Evolutionary conservation across 1,140 invertebrate genomes (phyloP).

Genomic region (Drosophila azteca): DNA sequence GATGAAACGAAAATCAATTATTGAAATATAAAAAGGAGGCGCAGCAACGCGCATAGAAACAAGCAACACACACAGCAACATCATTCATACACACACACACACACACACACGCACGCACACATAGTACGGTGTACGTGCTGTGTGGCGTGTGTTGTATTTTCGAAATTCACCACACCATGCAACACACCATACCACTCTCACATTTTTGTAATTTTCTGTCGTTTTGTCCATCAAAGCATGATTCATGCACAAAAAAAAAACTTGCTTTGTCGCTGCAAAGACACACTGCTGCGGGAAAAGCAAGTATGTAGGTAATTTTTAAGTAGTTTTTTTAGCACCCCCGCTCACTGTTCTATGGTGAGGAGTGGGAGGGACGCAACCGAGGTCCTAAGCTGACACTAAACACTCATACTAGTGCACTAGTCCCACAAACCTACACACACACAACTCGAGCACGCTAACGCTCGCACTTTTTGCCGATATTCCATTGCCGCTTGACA

Average conservation of each 20-base stretch:
- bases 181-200: constrained; percentile 7
- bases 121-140: too few species aligned
- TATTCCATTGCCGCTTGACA: constrained; percentile 41
- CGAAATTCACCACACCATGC: constrained; percentile 62
- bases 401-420: constrained; percentile 3
- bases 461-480: constrained; percentile 19
- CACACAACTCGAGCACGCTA: constrained; percentile 10
- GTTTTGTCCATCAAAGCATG: constrained; percentile 45
- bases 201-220: constrained; percentile 52
- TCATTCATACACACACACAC: not conserved
- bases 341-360: constrained; percentile 16
- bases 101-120: not conserved
- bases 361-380: too few species aligned
- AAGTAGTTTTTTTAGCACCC: constrained; percentile 68
- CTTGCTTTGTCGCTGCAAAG: constrained; percentile 57
- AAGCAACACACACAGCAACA: not conserved
- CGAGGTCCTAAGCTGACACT: not conserved
- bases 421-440: constrained; percentile 24
- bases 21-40: constrained; percentile 10
- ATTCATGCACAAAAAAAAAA: constrained; percentile 64
- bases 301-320: constrained; percentile 43
- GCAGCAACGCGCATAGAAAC: not conserved
- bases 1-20: constrained; percentile 38
- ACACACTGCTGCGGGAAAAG: too few species aligned
- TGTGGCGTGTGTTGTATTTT: constrained; percentile 45